Base-by-base conservation (phyloP, 1,140 invertebrate genomes). In the Plectrocnemia conspersa region DNA sequence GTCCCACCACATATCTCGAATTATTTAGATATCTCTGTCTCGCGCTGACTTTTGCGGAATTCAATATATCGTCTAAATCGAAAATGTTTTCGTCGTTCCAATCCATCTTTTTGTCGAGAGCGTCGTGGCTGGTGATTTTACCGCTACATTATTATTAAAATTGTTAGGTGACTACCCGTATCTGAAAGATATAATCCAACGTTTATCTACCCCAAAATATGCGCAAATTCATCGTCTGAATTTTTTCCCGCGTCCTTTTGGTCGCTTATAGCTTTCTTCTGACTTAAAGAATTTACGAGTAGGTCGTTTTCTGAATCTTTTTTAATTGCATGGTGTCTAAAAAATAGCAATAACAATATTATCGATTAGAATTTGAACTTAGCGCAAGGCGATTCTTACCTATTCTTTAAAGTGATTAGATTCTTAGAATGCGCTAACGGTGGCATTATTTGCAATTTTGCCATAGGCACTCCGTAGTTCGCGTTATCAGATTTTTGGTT, bases 171-270 rank as follows among this genome's bases (percentile, higher is more conserved):
- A 16, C 22, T 5, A 36, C 13, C 6, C 22, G 18, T n/a, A 42
- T 6, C 9, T 38, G 35, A 38, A 41, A 41, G 27, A n/a, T 29
- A 29, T 29, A 29, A 29, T 29, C 6, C 27, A 7, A n/a, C n/a
- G 36, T 10, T 38, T 21, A 52, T 16, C 23, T 41, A 61, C 59
- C 59, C 59, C 44, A 61, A 52, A 19, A 61, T 61, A 36, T 61
- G 48, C 22, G 59, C 59, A 54, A 58, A 61, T 52, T 61, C 59
- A 41, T 61, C 59, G 29, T 61, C 59, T 18, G 52, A 58, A 52
- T 54, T 55, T 41, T 56, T 50, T n/a, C 58, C 59, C 22, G 49
- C 57, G 3, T 52, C 36, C 19, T 52, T 29, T 10, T n/a, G n/a
- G n/a, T n/a, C n/a, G n/a, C n/a, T n/a, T n/a, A n/a, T n/a, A n/a